phyloP scores from a whole-genome alignment of 92 coral and sea anemone species.

The Umimayanthus kanabou region DNA sequence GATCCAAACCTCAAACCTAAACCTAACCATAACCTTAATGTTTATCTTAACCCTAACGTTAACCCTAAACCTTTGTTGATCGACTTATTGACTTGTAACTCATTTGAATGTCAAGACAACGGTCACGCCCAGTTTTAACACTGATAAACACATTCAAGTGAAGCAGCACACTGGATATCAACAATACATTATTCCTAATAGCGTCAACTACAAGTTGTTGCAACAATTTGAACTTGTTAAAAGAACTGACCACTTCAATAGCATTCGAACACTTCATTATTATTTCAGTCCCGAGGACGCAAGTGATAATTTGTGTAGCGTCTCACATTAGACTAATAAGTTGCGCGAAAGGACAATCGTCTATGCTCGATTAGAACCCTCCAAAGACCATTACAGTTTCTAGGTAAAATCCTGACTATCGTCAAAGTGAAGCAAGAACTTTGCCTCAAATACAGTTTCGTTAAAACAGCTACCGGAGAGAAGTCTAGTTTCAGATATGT shows the following conservation, averaged over 20 bases:
- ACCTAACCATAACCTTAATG: too few relatives aligned
- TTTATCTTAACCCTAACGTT: too few relatives aligned
- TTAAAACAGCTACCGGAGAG: neutral
- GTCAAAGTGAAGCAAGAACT: neutral
- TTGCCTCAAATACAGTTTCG: too few relatives aligned
- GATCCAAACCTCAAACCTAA: too few relatives aligned
- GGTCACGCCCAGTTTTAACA: neutral
- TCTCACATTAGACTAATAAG: neutral
- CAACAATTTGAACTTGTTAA: too few relatives aligned
- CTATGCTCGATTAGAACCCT: neutral
- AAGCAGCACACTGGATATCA: neutral
- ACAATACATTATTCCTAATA: neutral
- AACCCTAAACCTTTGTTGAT: too few relatives aligned
- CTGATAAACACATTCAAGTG: neutral
- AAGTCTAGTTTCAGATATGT: too few relatives aligned
- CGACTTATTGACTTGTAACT: too few relatives aligned
- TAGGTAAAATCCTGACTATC: neutral
- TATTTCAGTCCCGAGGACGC: neutral
- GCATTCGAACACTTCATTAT: too few relatives aligned
- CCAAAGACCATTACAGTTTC: neutral
- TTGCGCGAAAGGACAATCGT: neutral
- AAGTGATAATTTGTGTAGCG: neutral
- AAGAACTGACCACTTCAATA: neutral
- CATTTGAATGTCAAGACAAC: too few relatives aligned
- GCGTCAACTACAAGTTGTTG: neutral